phyloP scores from a whole-genome alignment of 2,113 vertebrate species.

The Scopus umbretta region DNA sequence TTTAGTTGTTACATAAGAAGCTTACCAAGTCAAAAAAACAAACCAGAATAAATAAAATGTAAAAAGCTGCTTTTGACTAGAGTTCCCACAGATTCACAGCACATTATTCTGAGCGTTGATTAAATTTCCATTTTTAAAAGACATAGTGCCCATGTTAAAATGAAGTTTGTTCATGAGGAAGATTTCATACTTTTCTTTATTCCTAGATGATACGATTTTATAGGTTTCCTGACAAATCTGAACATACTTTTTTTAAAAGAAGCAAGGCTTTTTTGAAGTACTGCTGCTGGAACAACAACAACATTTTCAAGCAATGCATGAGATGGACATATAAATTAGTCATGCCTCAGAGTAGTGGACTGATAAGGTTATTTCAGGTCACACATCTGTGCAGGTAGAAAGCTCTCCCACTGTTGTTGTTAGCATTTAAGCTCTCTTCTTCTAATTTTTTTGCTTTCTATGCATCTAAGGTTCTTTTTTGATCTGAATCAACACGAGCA shows the following conservation, averaged over 20 bases:
- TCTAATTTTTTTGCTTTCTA: background rate
- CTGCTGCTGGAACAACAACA: background rate
- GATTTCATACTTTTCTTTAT: background rate
- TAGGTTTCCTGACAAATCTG: background rate
- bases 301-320: background rate
- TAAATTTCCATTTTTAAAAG: background rate
- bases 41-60: background rate
- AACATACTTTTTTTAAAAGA: background rate
- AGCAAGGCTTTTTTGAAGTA: background rate
- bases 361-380: background rate
- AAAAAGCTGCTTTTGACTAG: background rate
- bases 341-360: background rate
- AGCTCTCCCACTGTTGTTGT: background rate
- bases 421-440: background rate
- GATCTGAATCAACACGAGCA: background rate
- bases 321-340: background rate
- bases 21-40: background rate
- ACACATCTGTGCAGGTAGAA: background rate
- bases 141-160: background rate
- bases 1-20: background rate
- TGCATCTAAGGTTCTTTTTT: background rate
- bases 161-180: background rate
- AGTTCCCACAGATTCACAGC: background rate
- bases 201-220: background rate
- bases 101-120: background rate